Conservation (phyloP, 2,113 vertebrate genomes). For the Copsychus sechellarum region DNA sequence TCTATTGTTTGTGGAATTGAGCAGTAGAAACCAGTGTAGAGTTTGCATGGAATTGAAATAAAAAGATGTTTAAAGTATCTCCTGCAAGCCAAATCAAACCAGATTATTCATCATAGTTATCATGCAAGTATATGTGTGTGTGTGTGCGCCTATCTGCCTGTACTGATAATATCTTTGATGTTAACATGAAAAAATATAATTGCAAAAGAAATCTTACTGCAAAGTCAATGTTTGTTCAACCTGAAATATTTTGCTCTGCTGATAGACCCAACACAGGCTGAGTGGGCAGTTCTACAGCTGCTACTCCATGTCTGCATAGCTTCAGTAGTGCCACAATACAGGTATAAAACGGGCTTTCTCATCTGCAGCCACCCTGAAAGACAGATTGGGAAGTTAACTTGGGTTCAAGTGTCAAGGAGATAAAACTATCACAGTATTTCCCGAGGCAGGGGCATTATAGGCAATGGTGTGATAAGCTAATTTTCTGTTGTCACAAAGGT, state of each 20-base stretch:
- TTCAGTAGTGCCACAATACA: neutral
- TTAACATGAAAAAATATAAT: neutral
- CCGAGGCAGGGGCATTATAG: neutral
- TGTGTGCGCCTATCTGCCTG: neutral
- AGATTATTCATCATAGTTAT: neutral
- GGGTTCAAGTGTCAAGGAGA: neutral
- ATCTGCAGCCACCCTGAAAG: neutral
- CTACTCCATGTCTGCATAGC: neutral
- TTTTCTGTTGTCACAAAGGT: neutral
- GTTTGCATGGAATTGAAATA: neutral
- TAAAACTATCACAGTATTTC: neutral
- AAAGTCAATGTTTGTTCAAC: neutral
- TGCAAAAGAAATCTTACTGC: neutral
- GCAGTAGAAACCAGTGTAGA: neutral
- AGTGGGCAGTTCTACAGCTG: neutral
- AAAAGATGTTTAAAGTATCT: neutral
- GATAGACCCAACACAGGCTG: neutral
- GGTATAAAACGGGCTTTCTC: neutral
- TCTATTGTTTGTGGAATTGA: neutral
- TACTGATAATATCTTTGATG: neutral
- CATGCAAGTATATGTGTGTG: neutral
- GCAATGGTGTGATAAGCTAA: neutral
- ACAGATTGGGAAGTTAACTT: neutral
- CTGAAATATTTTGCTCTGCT: neutral
- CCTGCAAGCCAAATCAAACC: neutral